Evolutionary conservation across 2,797 vertebrate genomes (phyloP).

Genomic region (Crocodylus rhombifer): DNA sequence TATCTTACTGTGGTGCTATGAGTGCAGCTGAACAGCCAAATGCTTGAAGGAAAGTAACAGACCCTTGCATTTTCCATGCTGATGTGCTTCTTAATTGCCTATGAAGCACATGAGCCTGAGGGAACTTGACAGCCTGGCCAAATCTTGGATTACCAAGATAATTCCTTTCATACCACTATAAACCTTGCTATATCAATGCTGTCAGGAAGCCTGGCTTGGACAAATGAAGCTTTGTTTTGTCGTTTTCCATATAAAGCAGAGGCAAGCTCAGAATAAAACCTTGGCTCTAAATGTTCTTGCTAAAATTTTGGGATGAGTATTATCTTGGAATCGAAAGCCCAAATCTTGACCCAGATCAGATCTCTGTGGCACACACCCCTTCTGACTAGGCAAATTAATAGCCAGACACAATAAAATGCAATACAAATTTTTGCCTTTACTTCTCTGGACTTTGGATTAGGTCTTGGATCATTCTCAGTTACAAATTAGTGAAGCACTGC

Average conservation of each 20-base stretch:
- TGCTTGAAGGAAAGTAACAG: neutral
- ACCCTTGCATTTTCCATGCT: slow-evolving; percentile 1
- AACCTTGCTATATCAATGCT: neutral
- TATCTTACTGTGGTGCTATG: neutral
- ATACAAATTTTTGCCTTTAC: neutral
- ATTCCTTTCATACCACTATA: neutral
- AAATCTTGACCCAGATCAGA: neutral
- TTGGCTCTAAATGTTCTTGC: neutral
- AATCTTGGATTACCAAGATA: neutral
- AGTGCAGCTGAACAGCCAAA: neutral
- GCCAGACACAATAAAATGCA: neutral
- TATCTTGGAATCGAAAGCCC: neutral
- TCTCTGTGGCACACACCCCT: neutral
- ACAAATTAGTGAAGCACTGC: neutral
- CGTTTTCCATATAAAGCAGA: neutral
- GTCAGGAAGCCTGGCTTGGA: neutral
- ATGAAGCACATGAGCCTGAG: slow-evolving; percentile 26
- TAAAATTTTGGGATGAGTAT: neutral
- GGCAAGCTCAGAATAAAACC: neutral
- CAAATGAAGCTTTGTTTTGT: neutral
- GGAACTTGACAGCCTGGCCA: neutral
- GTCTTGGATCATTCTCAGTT: neutral
- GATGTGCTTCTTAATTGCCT: slow-evolving; percentile 29
- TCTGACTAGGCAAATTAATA: neutral
- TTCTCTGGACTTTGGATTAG: neutral